Evolutionary conservation across 2,797 vertebrate species (phyloP).

Genomic region (Lacerta bilineata): DNA sequence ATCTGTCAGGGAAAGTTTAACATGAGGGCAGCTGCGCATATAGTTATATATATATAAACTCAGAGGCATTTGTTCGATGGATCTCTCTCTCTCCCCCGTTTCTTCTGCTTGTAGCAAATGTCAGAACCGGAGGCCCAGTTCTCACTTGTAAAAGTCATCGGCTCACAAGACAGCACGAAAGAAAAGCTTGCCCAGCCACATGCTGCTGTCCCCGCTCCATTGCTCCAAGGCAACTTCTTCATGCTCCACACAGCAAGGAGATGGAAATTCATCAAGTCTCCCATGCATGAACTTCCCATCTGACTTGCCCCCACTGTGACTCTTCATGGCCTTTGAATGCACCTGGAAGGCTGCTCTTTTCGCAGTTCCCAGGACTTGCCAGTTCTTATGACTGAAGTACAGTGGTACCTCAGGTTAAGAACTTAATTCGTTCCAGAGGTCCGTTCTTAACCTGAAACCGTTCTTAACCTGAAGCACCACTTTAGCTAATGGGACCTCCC

Average conservation of each 20-base stretch:
- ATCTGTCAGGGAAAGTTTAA: constrained; percentile 32
- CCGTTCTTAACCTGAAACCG: too few relatives aligned
- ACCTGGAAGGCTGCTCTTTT: not conserved
- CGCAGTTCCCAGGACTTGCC: not conserved
- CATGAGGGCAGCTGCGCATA: constrained; percentile 4
- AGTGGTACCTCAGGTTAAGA: too few relatives aligned
- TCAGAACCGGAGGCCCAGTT: constrained; percentile 25
- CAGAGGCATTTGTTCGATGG: not conserved
- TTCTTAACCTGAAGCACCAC: too few relatives aligned
- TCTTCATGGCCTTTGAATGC: not conserved
- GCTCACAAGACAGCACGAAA: not conserved
- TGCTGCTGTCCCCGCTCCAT: not conserved
- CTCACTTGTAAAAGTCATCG: constrained; percentile 2
- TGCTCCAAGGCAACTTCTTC: not conserved
- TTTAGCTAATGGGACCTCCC: too few relatives aligned
- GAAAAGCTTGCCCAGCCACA: not conserved
- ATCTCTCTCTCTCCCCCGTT: not conserved
- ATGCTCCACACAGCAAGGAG: not conserved
- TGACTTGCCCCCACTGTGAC: not conserved
- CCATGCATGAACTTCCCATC: not conserved
- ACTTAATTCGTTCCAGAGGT: too few relatives aligned
- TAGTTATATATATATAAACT: not conserved
- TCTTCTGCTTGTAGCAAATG: not conserved
- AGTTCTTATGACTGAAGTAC: not conserved
- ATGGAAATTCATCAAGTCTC: constrained; percentile 4